These are phyloP conservation scores for Denticeps clupeoides DNA, from an alignment of 2,797 vertebrate genomes.

Conservation along the genomic window DNA sequence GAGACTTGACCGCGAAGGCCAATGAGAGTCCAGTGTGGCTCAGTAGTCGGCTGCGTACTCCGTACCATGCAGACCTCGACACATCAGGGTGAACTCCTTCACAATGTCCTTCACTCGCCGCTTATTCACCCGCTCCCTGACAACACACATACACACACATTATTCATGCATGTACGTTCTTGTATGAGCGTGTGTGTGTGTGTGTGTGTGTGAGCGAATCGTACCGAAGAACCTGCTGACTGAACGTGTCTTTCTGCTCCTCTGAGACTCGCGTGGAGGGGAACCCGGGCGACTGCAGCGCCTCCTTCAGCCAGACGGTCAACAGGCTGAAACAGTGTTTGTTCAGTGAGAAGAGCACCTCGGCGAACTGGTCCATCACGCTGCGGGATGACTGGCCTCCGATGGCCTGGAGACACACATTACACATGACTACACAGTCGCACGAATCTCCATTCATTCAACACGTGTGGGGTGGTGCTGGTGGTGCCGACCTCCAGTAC, in stretches of 20 bases:
- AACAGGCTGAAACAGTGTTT: conserved; percentile 93
- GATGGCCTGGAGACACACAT: conserved; percentile 62
- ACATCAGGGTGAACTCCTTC: conserved; percentile 93
- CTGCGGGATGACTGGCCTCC: conserved; percentile 89
- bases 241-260: conserved; percentile 90
- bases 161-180: neutral
- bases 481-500: conserved; percentile 77
- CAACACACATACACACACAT: neutral
- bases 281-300: conserved; percentile 81
- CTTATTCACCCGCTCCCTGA: conserved; percentile 95
- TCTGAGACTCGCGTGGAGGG: conserved; percentile 79
- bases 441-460: too few species aligned
- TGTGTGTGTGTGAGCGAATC: neutral
- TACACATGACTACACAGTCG: too few species aligned
- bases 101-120: conserved; percentile 93
- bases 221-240: conserved; percentile 93
- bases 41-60: conserved; percentile 98
- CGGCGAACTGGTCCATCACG: conserved; percentile 95
- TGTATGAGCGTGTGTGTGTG: neutral
- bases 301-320: conserved; percentile 89
- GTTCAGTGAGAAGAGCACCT: conserved; percentile 89
- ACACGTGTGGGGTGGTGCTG: conserved; percentile 7
- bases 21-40: conserved; percentile 30
- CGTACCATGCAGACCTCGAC: conserved; percentile 93
- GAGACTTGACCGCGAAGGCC: too few species aligned